A percentile compares a stretch with the other conserved stretches of the same genome.
phyloP scores from a whole-genome alignment of 2,888 invertebrate genomes.

The Saturnia pavonia region DNA sequence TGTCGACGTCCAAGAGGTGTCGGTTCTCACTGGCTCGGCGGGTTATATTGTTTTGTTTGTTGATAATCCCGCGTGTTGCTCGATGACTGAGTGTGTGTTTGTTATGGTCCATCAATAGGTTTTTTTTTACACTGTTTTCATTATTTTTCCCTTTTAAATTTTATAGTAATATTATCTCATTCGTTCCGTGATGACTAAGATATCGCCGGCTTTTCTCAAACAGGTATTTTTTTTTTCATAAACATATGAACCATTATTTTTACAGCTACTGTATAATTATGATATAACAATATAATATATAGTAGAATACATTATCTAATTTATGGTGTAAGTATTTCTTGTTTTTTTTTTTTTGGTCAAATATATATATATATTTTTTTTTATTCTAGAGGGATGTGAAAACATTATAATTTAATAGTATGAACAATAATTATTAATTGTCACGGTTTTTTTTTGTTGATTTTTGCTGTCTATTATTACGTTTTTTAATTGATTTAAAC shows the following conservation, averaged over 20 bases:
- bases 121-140: neutral
- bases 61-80: neutral
- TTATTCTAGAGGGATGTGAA: too few species aligned
- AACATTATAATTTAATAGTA: too few species aligned
- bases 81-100: conserved; percentile 4
- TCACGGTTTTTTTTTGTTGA: too few species aligned
- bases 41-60: neutral
- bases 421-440: too few species aligned
- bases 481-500: too few species aligned
- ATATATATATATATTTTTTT: too few species aligned
- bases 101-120: neutral
- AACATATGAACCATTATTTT: neutral
- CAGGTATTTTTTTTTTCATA: conserved; percentile 45
- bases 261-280: neutral
- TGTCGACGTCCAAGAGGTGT: conserved; percentile 36
- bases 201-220: conserved; percentile 62
- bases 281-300: neutral
- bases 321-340: neutral
- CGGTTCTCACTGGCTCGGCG: conserved; percentile 11
- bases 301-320: neutral
- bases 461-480: too few species aligned
- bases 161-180: conserved; percentile 10
- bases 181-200: conserved; percentile 42
- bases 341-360: neutral
- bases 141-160: conserved; percentile 17